Percentiles rank a stretch among this genome's conserved stretches.
phyloP scores from a whole-genome alignment of 1,140 invertebrate species.

The Hycleus cichorii region DNA sequence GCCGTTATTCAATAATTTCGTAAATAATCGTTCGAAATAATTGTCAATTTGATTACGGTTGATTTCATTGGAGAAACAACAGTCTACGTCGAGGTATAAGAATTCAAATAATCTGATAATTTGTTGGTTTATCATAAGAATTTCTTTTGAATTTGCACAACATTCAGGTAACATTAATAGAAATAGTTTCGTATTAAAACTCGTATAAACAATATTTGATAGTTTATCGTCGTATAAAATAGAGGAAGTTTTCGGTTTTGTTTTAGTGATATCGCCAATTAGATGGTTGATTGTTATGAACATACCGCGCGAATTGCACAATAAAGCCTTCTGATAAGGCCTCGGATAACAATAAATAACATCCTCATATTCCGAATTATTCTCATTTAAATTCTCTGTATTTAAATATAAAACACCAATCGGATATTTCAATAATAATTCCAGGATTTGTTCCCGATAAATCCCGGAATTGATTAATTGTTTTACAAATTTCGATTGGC shows the following conservation, averaged over 20 bases:
- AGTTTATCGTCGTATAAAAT: slow-evolving; percentile 46
- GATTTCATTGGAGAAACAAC: slow-evolving; percentile 43
- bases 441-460: slow-evolving; percentile 39
- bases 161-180: slow-evolving; percentile 46
- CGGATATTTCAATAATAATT: slow-evolving; percentile 46
- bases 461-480: slow-evolving; percentile 44
- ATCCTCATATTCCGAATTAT: slow-evolving; percentile 54
- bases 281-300: slow-evolving; percentile 63
- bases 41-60: slow-evolving; percentile 46
- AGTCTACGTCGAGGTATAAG: slow-evolving; percentile 44
- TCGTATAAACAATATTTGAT: slow-evolving; percentile 51
- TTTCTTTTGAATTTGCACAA: slow-evolving; percentile 45
- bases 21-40: slow-evolving; percentile 49
- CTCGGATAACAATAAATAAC: slow-evolving; percentile 60
- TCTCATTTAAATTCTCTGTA: slow-evolving; percentile 53
- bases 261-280: slow-evolving; percentile 52
- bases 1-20: slow-evolving; percentile 39
- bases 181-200: slow-evolving; percentile 45
- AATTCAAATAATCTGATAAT: slow-evolving; percentile 47
- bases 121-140: slow-evolving; percentile 43
- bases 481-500: slow-evolving; percentile 47
- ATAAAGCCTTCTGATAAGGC: slow-evolving; percentile 50
- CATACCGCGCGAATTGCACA: slow-evolving; percentile 55
- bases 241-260: slow-evolving; percentile 49
- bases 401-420: slow-evolving; percentile 56